These are phyloP conservation scores for Sebastes vulpes DNA, from an alignment of 2,797 vertebrate genomes.

Conservation along the genomic window DNA sequence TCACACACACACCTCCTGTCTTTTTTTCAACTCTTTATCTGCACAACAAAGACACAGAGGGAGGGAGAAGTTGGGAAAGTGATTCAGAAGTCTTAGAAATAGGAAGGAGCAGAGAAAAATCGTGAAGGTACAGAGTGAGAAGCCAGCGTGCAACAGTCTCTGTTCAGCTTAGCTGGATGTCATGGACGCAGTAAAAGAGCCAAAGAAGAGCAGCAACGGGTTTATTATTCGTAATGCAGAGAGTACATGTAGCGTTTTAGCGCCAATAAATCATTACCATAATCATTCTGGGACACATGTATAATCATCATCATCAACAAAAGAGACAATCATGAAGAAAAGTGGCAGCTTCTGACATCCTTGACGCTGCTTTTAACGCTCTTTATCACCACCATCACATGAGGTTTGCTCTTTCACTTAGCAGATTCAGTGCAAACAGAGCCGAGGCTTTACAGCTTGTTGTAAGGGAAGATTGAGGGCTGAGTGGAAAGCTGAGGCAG, in stretches of 20 bases:
- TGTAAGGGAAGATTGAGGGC: neutral
- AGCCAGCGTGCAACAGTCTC: neutral
- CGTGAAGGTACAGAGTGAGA: neutral
- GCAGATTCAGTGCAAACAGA: neutral
- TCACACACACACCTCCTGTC: neutral
- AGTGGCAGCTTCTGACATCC: neutral
- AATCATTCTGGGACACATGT: neutral
- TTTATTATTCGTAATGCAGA: neutral
- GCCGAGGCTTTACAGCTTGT: neutral
- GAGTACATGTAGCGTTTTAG: neutral
- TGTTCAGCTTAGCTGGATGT: conserved; percentile 2
- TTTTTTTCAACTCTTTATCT: neutral
- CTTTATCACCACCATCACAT: neutral
- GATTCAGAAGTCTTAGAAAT: neutral
- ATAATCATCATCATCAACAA: neutral
- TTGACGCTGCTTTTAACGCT: neutral
- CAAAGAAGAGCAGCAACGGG: neutral
- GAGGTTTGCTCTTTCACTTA: neutral
- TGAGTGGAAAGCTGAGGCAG: neutral
- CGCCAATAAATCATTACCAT: neutral
- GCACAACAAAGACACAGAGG: neutral
- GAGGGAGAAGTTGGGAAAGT: neutral
- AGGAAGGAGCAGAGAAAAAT: neutral
- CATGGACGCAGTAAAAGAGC: conserved; percentile 28
- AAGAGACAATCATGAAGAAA: neutral